Evolutionary conservation across 2,113 vertebrate species (phyloP), one percentile per base, ranked within the genome.

Genomic region (Maylandia zebra): DNA sequence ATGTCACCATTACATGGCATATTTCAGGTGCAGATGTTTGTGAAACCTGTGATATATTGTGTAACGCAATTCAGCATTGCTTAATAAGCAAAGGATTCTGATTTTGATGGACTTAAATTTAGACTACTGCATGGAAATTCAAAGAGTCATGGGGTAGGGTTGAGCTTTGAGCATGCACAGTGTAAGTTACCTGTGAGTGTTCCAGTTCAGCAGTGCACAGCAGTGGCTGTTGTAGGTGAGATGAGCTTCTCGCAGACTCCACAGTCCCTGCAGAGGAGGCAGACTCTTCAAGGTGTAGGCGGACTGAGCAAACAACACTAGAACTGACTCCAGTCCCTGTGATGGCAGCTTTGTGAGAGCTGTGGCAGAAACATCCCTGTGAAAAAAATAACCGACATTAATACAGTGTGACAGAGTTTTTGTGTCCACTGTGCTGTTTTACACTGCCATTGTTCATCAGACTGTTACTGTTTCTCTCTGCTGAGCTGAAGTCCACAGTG

Each of bases 181-280:
- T n/a, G 6, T 22, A 95, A 48, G 8, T 97, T 92, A 98, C 97
- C 96, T 96, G 86, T 96, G 93, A 38, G 92, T 90, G 90, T 95
- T 95, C 95, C 96, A 92, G 85, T 95, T 96, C 88, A 91, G 94
- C 89, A 98, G 96, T 34, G 97, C 96, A 71, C 98, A 98, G 93
- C 98, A 98, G 93, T 98, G 98, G 87, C 97, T 98, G 85, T 97
- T 97, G 82, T 97, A 98, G 0, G 98, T 98, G 80, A 98, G 89
- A 11, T 96, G 95, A 59, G 97, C 98, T 24, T 97, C 96, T 89
- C 96, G 92, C 64, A 98, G 96, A 71, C 78, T 98, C 86, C 89
- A 87, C 81, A 98, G 97, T 82, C 96, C 96, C 64, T 96, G 96
- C 89, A 97, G 95, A 0, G 97, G 91, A 66, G 97, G 97, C 80